phyloP scores from a whole-genome alignment of 2,888 invertebrate genomes.

The Megastigmus dorsalis region DNA sequence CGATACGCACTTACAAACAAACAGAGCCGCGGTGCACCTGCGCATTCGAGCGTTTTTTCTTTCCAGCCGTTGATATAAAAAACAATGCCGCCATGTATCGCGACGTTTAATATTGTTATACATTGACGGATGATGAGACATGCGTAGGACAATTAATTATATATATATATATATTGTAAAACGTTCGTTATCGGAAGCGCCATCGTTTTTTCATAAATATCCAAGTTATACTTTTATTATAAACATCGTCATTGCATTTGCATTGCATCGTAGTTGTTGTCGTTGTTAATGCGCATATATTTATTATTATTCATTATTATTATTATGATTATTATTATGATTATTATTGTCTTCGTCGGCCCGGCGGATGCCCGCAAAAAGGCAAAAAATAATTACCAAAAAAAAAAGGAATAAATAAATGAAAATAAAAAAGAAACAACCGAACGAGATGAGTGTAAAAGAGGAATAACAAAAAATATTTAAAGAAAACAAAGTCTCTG shows the following conservation, averaged over 20 bases:
- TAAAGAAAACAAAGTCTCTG: slow-evolving; percentile 33
- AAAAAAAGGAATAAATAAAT: neutral
- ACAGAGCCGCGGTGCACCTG: no score
- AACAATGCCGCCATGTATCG: slow-evolving; percentile 5
- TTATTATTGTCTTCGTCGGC: slow-evolving; percentile 43
- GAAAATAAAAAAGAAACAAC: slow-evolving; percentile 14
- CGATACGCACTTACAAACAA: no score
- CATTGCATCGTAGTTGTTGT: slow-evolving; percentile 44
- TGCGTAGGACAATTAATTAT: slow-evolving; percentile 51
- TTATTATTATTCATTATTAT: no score
- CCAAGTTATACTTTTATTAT: slow-evolving; percentile 37
- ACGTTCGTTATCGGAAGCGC: slow-evolving; percentile 27
- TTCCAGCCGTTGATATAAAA: neutral
- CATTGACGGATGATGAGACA: slow-evolving; percentile 33
- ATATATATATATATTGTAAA: slow-evolving; percentile 38
- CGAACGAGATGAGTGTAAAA: slow-evolving; percentile 7
- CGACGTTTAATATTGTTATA: slow-evolving; percentile 44
- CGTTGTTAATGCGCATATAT: slow-evolving; percentile 41
- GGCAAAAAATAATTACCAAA: slow-evolving; percentile 1
- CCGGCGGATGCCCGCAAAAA: slow-evolving; percentile 28
- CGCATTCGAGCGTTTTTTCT: no score
- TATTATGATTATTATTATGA: slow-evolving; percentile 22
- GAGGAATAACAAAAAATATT: neutral
- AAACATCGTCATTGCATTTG: slow-evolving; percentile 29
- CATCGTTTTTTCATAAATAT: slow-evolving; percentile 30